phyloP scores from a whole-genome alignment of 2,888 invertebrate genomes.

The Parapristionchus giblindavisi region DNA sequence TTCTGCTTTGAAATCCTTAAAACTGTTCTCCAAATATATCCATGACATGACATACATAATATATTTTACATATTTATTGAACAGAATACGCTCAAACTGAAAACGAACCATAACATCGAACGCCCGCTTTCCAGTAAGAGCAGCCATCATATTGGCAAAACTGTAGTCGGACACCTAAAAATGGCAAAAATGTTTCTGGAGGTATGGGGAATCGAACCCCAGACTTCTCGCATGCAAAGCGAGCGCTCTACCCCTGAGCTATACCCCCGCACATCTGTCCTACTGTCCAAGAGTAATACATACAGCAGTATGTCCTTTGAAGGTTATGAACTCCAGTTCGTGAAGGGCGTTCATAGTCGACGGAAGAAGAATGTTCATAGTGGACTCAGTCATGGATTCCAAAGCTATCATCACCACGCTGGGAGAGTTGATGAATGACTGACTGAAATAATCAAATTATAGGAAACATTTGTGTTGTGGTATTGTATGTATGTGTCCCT shows the following conservation, averaged over 20 bases:
- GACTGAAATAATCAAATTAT: too few relatives aligned
- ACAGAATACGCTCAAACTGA: too few relatives aligned
- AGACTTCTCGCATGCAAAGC: conserved; percentile 66
- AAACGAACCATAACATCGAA: conserved; percentile 13
- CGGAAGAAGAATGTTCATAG: conserved; percentile 2
- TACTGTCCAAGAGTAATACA: neutral
- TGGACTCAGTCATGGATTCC: conserved; percentile 2
- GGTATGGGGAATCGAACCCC: conserved; percentile 65
- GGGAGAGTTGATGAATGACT: neutral
- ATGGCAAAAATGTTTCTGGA: conserved; percentile 42
- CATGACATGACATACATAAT: neutral
- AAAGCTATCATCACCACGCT: conserved; percentile 13
- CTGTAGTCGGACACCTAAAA: conserved; percentile 17
- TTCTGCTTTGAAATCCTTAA: conserved; percentile 18
- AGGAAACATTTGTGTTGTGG: too few relatives aligned
- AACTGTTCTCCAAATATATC: neutral
- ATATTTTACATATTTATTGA: neutral
- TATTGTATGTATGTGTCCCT: too few relatives aligned
- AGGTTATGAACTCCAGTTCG: conserved; percentile 2
- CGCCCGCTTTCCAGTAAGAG: conserved; percentile 12
- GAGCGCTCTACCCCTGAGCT: conserved; percentile 64
- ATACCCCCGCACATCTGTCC: conserved; percentile 43
- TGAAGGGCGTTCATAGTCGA: neutral
- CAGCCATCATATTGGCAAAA: conserved; percentile 30
- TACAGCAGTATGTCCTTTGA: conserved; percentile 19